Base-by-base conservation (phyloP, 2,888 invertebrate species). In the Drosophila antonietae region DNA sequence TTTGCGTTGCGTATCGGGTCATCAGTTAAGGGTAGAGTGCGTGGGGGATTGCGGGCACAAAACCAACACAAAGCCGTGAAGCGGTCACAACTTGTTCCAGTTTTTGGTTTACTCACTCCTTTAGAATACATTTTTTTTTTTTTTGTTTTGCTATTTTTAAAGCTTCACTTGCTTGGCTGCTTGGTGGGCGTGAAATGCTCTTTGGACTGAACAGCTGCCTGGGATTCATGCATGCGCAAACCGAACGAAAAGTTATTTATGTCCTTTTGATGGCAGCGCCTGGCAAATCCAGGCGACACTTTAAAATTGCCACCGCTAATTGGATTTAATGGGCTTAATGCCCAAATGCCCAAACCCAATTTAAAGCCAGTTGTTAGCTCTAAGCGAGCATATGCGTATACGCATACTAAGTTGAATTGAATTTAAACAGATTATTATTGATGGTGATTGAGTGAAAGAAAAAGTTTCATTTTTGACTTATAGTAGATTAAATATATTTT, bases 241-340 rank as follows among this genome's bases (percentile, higher is more conserved):
- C 44, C 33, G 39, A 44, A 49, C 47, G 52, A 6, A 70, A 70
- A 77, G 78, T 80, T 79, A 80, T 80, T 80, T 80, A 78, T 80
- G 75, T 80, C 64, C 67, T 67, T 68, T 58, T 68, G 58, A 47
- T 68, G 46, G 43, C 39, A 62, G 18, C 39, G 39, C 52, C 56
- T 47, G 51, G 55, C 61, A 63, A 58, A 43, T 57, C 56, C 52
- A 56, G 43, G 60, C 66, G 78, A 68, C 70, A 63, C 61, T 78
- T 75, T 67, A 68, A 75, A 80, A 73, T 68, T 70, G 66, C 80
- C 65, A 53, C 59, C 64, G 46, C 68, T 78, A 81, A 81, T 81
- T 81, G 68, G 52, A 60, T 61, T 61, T 66, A 66, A 73, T 64
- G 63, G 43, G 56, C 56, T 51, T 43, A 56, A 47, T 57, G 41